Evolutionary conservation across 2,888 invertebrate species (phyloP).

Genomic region (Prostheceraeus crozeri): DNA sequence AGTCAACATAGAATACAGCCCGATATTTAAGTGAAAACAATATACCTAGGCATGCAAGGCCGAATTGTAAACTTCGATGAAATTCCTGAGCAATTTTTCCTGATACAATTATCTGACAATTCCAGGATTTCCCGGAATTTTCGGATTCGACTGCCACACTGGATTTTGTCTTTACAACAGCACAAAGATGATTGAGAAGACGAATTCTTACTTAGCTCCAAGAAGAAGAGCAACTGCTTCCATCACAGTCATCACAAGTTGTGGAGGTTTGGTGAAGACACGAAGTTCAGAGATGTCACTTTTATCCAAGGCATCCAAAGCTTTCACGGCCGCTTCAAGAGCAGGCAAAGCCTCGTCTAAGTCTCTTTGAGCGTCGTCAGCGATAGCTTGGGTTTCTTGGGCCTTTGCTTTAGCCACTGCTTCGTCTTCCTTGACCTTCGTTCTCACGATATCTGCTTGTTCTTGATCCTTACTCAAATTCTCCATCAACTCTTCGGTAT

Average conservation of each 20-base stretch:
- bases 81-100: too few species aligned
- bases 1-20: too few species aligned
- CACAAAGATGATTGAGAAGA: too few species aligned
- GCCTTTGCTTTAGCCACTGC: slow-evolving; percentile 76
- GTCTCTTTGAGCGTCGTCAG: slow-evolving; percentile 75
- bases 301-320: slow-evolving; percentile 75
- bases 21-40: too few species aligned
- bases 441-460: slow-evolving; percentile 60
- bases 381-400: slow-evolving; percentile 71
- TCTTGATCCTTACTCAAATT: slow-evolving; percentile 71
- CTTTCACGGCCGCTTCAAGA: slow-evolving; percentile 70
- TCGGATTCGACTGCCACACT: too few species aligned
- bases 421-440: slow-evolving; percentile 70
- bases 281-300: slow-evolving; percentile 80
- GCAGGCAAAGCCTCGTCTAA: slow-evolving; percentile 78
- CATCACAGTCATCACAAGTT: slow-evolving; percentile 76
- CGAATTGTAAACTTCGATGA: too few species aligned
- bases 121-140: too few species aligned
- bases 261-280: slow-evolving; percentile 78
- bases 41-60: too few species aligned
- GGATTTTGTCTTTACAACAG: too few species aligned
- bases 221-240: slow-evolving; percentile 79
- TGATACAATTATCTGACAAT: too few species aligned
- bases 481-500: slow-evolving; percentile 69
- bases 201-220: slow-evolving; percentile 75